Conservation (phyloP, 2,113 vertebrate species). For the Onychostruthus taczanowskii region DNA sequence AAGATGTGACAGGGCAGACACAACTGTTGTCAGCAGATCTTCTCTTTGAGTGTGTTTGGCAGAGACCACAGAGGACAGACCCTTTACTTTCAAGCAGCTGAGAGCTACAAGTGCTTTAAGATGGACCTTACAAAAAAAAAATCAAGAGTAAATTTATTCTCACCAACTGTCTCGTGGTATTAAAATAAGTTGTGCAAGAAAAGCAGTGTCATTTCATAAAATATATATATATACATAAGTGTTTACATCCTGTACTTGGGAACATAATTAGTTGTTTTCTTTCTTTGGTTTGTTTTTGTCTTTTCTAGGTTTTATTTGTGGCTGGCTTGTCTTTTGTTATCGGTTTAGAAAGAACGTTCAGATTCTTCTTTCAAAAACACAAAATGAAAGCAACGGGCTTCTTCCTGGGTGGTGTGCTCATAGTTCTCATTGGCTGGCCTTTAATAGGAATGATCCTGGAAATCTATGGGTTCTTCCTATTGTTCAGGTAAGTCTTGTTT, state of each 20-base stretch:
- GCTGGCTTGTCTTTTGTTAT: slow-evolving; percentile 95
- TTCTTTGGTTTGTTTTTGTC: slow-evolving; percentile 5
- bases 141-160: not conserved
- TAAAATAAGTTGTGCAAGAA: not conserved
- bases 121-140: not conserved
- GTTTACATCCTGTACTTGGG: not conserved
- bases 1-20: not conserved
- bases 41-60: not conserved
- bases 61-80: not conserved
- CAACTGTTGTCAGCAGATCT: not conserved
- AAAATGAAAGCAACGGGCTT: slow-evolving; percentile 96
- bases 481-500: slow-evolving; percentile 85
- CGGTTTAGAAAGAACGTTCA: slow-evolving; percentile 94
- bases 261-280: not conserved
- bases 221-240: not conserved
- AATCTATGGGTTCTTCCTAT: slow-evolving; percentile 95
- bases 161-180: not conserved
- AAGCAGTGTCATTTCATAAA: not conserved
- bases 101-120: not conserved
- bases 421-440: slow-evolving; percentile 96
- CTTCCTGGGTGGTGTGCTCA: slow-evolving; percentile 93
- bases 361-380: slow-evolving; percentile 99
- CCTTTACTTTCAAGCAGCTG: not conserved
- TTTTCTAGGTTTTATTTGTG: slow-evolving; percentile 92
- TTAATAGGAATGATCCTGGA: slow-evolving; percentile 94